These are phyloP conservation scores for Mixornis gularis DNA, from an alignment of 2,113 vertebrate species.

Conservation along the genomic window DNA sequence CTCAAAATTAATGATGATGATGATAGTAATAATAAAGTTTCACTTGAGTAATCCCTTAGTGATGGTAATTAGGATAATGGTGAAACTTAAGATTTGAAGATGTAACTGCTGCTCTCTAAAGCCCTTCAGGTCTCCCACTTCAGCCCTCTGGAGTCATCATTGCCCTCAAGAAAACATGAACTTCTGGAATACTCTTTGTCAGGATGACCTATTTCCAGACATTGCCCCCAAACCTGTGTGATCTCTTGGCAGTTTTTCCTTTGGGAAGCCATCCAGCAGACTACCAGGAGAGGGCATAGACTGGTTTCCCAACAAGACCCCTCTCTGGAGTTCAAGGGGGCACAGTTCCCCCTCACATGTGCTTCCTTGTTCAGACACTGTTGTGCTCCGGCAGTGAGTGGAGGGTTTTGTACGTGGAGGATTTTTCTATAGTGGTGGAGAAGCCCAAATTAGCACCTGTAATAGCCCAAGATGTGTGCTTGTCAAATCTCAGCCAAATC, in stretches of 20 bases:
- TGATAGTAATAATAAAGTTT: not conserved
- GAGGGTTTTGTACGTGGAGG: not conserved
- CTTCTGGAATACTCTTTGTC: not conserved
- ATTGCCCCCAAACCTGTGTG: not conserved
- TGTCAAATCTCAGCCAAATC: not conserved
- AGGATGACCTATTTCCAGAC: not conserved
- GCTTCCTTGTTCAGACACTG: not conserved
- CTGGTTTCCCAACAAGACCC: not conserved
- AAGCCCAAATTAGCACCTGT: not conserved
- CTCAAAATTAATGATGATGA: not conserved
- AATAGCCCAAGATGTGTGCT: not conserved
- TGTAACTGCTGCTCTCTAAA: not conserved
- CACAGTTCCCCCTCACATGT: fast-evolving
- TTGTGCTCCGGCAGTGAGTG: not conserved
- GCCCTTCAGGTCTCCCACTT: not conserved
- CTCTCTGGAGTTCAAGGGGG: not conserved
- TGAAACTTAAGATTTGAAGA: not conserved
- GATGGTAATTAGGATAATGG: not conserved
- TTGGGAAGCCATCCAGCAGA: not conserved
- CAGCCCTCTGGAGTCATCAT: not conserved
- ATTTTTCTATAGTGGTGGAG: not conserved
- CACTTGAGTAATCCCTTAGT: not conserved
- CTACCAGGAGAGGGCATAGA: not conserved
- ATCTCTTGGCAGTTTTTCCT: not conserved
- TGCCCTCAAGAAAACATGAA: not conserved